Conservation (phyloP, 2,113 vertebrate genomes). For the Epinephelus moara region DNA sequence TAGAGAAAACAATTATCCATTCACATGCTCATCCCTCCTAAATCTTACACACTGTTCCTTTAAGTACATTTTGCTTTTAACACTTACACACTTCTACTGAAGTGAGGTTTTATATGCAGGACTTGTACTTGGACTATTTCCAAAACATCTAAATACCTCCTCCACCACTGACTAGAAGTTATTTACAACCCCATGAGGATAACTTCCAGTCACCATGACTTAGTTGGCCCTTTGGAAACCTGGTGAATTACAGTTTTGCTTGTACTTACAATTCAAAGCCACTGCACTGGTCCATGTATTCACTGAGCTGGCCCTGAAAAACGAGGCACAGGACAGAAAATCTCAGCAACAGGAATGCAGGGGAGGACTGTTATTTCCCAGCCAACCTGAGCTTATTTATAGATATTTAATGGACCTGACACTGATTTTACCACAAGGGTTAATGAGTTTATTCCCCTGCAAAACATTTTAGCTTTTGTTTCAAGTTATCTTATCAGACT, state of each 20-base stretch:
- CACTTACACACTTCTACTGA: too few relatives aligned
- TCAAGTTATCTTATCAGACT: not conserved
- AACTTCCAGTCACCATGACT: not conserved
- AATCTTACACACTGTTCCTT: too few relatives aligned
- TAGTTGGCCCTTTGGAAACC: not conserved
- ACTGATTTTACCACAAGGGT: not conserved
- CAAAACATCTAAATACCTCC: too few relatives aligned
- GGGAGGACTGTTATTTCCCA: not conserved
- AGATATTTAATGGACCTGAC: not conserved
- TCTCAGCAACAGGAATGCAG: not conserved
- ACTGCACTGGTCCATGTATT: constrained; percentile 97
- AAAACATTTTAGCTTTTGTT: not conserved
- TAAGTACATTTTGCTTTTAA: too few relatives aligned
- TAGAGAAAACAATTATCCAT: too few relatives aligned
- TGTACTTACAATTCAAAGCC: constrained; percentile 96
- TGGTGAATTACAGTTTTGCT: not conserved
- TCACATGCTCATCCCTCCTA: too few relatives aligned
- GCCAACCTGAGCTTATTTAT: not conserved
- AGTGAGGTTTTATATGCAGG: too few relatives aligned
- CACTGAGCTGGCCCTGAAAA: constrained; percentile 90
- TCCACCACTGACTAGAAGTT: not conserved
- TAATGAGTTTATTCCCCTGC: too few relatives aligned
- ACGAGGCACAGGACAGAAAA: constrained; percentile 21
- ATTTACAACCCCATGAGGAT: not conserved
- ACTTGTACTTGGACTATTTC: too few relatives aligned